Conservation (phyloP, 2,113 vertebrate genomes). For the Microcebus lehilahytsara region DNA sequence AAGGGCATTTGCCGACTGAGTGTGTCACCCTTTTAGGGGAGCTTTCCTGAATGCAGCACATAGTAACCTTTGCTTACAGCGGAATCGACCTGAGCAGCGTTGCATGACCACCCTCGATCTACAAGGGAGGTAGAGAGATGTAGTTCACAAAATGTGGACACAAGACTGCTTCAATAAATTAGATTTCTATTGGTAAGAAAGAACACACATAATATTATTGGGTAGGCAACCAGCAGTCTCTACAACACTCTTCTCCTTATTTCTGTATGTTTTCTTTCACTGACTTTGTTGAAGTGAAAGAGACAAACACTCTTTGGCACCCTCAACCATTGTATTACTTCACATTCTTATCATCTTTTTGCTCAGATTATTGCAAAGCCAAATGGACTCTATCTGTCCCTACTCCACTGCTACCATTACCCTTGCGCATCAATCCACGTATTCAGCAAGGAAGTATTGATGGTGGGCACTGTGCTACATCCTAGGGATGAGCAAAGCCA, state of each 20-base stretch:
- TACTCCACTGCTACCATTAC: rapidly evolving
- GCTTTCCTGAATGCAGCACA: neutral
- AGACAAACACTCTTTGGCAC: neutral
- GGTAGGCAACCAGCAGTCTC: neutral
- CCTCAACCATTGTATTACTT: neutral
- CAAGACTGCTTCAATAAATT: neutral
- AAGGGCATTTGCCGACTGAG: neutral
- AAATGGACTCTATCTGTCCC: neutral
- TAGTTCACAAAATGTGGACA: neutral
- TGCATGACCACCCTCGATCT: neutral
- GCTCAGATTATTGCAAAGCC: neutral
- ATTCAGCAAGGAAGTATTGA: neutral
- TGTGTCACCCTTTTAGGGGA: neutral
- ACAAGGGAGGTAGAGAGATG: neutral
- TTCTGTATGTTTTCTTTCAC: neutral
- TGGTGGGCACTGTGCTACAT: neutral
- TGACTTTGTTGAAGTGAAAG: neutral
- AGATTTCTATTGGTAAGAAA: neutral
- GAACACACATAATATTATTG: neutral
- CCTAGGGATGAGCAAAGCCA: neutral
- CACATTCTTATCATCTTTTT: neutral
- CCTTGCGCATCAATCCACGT: neutral
- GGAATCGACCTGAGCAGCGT: neutral
- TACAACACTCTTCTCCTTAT: neutral
- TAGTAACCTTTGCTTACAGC: neutral